Base-by-base conservation (phyloP, 2,888 invertebrate genomes). In the Hypolimnas misippus region DNA sequence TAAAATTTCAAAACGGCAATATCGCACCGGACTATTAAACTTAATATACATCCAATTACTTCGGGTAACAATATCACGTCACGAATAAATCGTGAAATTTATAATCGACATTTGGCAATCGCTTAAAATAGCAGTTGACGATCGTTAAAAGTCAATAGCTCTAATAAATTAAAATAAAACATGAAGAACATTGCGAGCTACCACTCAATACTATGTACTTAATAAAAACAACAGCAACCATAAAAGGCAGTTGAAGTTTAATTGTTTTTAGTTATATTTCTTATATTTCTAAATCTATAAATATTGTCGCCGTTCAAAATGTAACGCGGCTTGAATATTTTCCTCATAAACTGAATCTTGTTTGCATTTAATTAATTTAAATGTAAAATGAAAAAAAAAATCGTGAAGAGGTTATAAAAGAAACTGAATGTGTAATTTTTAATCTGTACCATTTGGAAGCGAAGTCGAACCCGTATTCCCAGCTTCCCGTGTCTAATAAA, bases 351-450 rank as follows among this genome's bases (percentile, higher is more conserved):
- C 75, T 66, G 74, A 69, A 73, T 77, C 81, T 86, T 88, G 83
- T 91, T 90, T 88, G 86, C 79, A 78, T 79, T 89, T 79, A 85
- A 89, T 89, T 89, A 89, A 89, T 87, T 86, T 83, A 83, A 86
- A 87, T 83, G 74, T 81, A 73, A 82, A 84, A 83, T 85, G n/a
- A 72, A 82, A 83, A 83, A 59, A 87, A 82, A 76, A 25, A 25
- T 25, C 25, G 75, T 78, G 79, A 73, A 75, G 76, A 75, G 74
- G 78, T 76, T 71, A 81, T 89, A 83, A 87, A 87, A 79, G 76
- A 78, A 82, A 87, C 84, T 70, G 76, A 81, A 83, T 84, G 79
- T 81, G 82, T 86, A 86, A 83, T 85, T 82, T 82, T 72, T 85
- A 85, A 89, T 85, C 80, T 86, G 82, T 86, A 85, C 84, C 83